These are phyloP conservation scores for Meandrusa payeni DNA, from an alignment of 2,888 invertebrate genomes.

Conservation along the genomic window DNA sequence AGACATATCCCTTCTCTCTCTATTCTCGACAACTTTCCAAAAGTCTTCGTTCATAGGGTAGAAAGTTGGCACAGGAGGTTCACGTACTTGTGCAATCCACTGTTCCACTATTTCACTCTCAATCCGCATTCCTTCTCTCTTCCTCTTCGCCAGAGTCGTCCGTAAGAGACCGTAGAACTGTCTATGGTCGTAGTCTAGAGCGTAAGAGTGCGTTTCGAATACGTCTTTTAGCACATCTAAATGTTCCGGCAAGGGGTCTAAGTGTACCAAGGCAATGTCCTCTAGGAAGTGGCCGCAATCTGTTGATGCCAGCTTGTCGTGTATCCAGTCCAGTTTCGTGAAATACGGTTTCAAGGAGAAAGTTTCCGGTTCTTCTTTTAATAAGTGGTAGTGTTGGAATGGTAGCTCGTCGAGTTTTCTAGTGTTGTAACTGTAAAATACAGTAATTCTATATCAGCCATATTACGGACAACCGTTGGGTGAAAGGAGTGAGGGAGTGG, in stretches of 20 bases:
- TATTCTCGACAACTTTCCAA: constrained; percentile 55
- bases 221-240: constrained; percentile 84
- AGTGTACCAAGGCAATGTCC: constrained; percentile 83
- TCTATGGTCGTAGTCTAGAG: constrained; percentile 89
- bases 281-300: constrained; percentile 88
- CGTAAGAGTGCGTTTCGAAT: constrained; percentile 85
- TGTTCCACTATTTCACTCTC: constrained; percentile 60
- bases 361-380: constrained; percentile 72
- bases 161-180: constrained; percentile 88
- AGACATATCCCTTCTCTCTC: constrained; percentile 53
- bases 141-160: constrained; percentile 58
- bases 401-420: constrained; percentile 92
- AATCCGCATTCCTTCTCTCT: constrained; percentile 53
- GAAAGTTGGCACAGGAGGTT: constrained; percentile 82
- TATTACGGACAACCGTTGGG: too few species aligned
- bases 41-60: constrained; percentile 77
- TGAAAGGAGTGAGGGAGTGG: too few species aligned
- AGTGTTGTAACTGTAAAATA: constrained; percentile 84
- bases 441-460: too few species aligned
- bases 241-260: constrained; percentile 71
- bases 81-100: constrained; percentile 67
- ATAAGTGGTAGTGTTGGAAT: constrained; percentile 85
- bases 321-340: constrained; percentile 88
- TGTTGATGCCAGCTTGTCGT: constrained; percentile 89
- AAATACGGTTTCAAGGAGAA: constrained; percentile 86